phyloP scores from a whole-genome alignment of 2,797 vertebrate genomes.

The Sebastes wilsoni region DNA sequence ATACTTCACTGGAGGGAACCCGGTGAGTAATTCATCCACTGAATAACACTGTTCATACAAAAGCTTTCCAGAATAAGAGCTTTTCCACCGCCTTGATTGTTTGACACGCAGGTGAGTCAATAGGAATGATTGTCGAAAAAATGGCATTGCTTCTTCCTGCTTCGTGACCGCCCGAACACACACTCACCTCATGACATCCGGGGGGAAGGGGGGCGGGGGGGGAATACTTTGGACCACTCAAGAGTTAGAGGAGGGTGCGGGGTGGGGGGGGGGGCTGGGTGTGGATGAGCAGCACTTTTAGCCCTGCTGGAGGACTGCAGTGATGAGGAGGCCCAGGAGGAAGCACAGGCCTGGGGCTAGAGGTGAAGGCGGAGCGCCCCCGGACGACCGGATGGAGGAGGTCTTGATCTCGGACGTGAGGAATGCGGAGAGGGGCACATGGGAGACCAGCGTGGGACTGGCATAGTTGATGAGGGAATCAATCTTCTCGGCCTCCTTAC shows the following conservation, averaged over 20 bases:
- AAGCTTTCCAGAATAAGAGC: constrained; percentile 51
- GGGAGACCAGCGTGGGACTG: constrained; percentile 93
- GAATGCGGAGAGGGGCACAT: constrained; percentile 93
- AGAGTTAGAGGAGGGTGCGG: not conserved
- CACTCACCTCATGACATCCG: constrained; percentile 24
- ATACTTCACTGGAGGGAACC: constrained; percentile 24
- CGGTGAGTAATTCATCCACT: constrained; percentile 11
- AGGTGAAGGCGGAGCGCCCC: constrained; percentile 31
- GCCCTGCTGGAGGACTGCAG: constrained; percentile 9
- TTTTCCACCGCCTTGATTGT: constrained; percentile 67
- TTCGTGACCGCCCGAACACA: not conserved
- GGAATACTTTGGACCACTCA: constrained; percentile 25
- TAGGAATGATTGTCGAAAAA: constrained; percentile 71
- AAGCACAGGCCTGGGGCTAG: constrained; percentile 63
- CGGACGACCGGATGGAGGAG: constrained; percentile 84
- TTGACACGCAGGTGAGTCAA: constrained; percentile 55
- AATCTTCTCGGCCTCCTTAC: constrained; percentile 98
- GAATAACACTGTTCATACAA: constrained; percentile 59
- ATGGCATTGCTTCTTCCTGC: not conserved
- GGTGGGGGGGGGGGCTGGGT: not conserved
- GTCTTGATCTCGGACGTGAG: constrained; percentile 89
- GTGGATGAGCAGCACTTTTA: not conserved
- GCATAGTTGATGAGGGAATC: constrained; percentile 95
- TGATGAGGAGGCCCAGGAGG: constrained; percentile 58
- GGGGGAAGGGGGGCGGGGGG: not conserved